phyloP scores from a whole-genome alignment of 2,888 invertebrate species.

The Spisula solida region DNA sequence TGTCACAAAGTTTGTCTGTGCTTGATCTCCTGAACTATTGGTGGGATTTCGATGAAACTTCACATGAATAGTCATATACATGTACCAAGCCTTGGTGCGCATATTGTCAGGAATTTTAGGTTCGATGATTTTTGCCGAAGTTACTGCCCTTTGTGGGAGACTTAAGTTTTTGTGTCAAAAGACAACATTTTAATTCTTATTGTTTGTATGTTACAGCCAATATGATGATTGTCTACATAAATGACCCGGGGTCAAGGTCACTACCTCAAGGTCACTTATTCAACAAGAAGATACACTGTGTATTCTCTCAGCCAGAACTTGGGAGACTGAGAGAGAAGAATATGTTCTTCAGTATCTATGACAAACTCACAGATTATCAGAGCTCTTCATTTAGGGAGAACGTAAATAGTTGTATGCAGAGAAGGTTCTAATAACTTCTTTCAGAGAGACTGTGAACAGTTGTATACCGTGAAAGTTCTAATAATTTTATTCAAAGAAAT shows the following conservation, averaged over 20 bases:
- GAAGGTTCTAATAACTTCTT: background rate
- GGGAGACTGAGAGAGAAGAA: background rate
- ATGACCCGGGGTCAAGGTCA: conserved; percentile 23
- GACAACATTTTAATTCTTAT: background rate
- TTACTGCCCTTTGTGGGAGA: no score
- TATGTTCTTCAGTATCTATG: conserved; percentile 17
- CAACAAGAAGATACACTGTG: conserved; percentile 25
- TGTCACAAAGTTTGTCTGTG: no score
- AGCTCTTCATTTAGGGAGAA: background rate
- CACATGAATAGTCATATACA: no score
- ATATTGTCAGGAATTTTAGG: no score
- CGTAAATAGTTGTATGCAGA: background rate
- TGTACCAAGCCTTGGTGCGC: no score
- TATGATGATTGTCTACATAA: conserved; percentile 18
- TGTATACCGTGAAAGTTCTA: background rate
- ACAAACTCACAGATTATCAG: background rate
- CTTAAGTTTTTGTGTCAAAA: no score
- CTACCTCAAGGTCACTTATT: background rate
- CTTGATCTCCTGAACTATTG: no score
- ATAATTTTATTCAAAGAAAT: no score
- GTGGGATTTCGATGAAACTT: no score
- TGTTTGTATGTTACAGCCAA: background rate
- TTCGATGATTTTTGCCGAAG: no score
- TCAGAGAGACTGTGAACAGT: background rate
- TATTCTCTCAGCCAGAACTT: background rate